These are phyloP conservation scores for Allobates femoralis DNA, from an alignment of 2,797 vertebrate genomes.

Conservation along the genomic window DNA sequence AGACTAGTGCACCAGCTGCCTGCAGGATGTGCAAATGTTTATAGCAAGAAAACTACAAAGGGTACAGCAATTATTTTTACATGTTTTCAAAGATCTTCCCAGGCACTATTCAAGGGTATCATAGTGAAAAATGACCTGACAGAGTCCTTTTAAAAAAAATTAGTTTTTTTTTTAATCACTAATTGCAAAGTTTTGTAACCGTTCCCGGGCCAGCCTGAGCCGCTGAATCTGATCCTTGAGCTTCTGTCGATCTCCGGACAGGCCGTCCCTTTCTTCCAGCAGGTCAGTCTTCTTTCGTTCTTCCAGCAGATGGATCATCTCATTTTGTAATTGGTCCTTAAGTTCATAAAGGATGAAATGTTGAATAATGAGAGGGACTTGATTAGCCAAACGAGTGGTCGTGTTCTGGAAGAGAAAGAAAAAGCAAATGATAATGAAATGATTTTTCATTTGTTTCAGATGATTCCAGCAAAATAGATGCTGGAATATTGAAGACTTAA, in stretches of 20 bases:
- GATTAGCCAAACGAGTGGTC: background rate
- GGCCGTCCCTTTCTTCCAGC: background rate
- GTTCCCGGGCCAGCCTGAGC: background rate
- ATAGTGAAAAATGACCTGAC: too few relatives aligned
- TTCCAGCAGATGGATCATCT: background rate
- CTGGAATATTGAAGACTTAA: too few relatives aligned
- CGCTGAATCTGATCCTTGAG: constrained; percentile 17
- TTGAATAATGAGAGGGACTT: constrained; percentile 24
- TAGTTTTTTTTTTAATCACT: background rate
- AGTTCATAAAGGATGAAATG: background rate
- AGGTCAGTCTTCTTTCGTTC: background rate
- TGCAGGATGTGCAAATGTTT: too few relatives aligned
- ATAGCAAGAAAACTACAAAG: too few relatives aligned
- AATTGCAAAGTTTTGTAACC: background rate
- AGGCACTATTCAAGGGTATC: too few relatives aligned
- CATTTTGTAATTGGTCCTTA: background rate
- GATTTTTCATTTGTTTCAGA: too few relatives aligned
- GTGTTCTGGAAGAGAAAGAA: background rate
- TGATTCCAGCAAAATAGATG: too few relatives aligned
- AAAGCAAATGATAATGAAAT: too few relatives aligned
- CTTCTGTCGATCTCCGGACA: background rate
- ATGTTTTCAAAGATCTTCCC: too few relatives aligned
- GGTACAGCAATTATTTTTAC: too few relatives aligned
- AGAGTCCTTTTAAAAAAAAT: too few relatives aligned
- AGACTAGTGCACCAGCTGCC: too few relatives aligned